These are phyloP conservation scores for Oasisia sp. DNA, from an alignment of 2,888 invertebrate genomes.

Conservation along the genomic window DNA sequence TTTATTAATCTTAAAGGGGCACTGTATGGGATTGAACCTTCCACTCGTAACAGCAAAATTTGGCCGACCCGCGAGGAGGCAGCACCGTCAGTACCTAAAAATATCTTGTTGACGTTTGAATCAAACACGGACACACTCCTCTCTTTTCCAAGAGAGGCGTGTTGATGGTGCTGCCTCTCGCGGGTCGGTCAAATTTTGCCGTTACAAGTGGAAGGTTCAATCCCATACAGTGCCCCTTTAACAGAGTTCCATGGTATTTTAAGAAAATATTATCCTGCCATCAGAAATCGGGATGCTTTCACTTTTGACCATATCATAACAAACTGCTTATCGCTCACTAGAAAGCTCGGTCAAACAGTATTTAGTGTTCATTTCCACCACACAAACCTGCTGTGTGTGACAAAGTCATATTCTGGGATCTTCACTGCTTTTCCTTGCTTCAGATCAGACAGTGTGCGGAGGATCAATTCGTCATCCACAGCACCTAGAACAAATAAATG, in stretches of 20 bases:
- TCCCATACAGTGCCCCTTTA: too few relatives aligned
- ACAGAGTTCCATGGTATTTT: neutral
- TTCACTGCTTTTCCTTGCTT: conserved; percentile 86
- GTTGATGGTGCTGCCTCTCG: too few relatives aligned
- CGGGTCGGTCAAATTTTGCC: too few relatives aligned
- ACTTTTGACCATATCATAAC: neutral
- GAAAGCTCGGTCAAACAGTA: conserved; percentile 31
- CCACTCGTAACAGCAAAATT: too few relatives aligned
- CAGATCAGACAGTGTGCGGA: conserved; percentile 83
- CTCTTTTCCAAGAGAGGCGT: too few relatives aligned
- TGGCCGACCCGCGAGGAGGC: too few relatives aligned
- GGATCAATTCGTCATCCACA: conserved; percentile 88
- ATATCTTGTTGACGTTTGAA: too few relatives aligned
- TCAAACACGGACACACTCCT: too few relatives aligned
- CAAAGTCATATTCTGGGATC: conserved; percentile 93
- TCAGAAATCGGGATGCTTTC: neutral
- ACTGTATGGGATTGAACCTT: too few relatives aligned
- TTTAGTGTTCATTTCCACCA: neutral
- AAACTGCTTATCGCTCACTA: neutral
- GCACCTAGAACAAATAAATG: conserved; percentile 74
- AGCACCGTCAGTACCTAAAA: too few relatives aligned
- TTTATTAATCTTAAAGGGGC: neutral
- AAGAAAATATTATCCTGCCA: neutral
- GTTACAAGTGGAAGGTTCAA: too few relatives aligned
- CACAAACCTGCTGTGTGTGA: conserved; percentile 84